Conservation (phyloP, 2,113 vertebrate genomes). For the Campylomormyrus numenius region DNA sequence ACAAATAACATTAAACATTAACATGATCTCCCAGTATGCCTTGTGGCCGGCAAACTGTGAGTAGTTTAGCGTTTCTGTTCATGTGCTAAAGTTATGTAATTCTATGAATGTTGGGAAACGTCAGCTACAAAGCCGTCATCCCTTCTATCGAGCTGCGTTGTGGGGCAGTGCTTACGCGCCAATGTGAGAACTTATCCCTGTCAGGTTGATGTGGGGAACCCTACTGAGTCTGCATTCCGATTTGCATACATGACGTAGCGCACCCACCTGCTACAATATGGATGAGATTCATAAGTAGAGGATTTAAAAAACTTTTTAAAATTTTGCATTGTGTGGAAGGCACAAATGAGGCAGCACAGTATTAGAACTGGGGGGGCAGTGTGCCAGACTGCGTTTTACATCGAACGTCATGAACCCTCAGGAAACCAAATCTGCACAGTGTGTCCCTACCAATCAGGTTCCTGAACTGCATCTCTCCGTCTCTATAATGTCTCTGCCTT, state of each 20-base stretch:
- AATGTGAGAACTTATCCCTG: background rate
- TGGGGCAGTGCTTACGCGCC: background rate
- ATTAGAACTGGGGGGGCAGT: too few species aligned
- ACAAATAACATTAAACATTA: background rate
- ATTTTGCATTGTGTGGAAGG: background rate
- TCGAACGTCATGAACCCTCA: background rate
- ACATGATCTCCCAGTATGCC: background rate
- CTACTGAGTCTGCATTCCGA: background rate
- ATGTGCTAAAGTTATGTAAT: too few species aligned
- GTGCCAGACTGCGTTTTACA: background rate
- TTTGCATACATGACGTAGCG: background rate
- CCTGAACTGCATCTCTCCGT: background rate
- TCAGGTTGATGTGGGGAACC: background rate
- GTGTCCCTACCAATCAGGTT: background rate
- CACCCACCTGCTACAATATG: too few species aligned
- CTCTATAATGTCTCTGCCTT: background rate
- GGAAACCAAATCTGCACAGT: background rate
- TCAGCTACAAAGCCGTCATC: background rate
- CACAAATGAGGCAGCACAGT: background rate
- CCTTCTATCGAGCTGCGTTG: background rate
- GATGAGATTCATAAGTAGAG: too few species aligned
- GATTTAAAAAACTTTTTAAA: too few species aligned
- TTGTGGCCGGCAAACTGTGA: background rate
- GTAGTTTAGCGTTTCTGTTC: background rate
- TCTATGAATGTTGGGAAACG: too few species aligned